phyloP scores from a whole-genome alignment of 2,113 vertebrate species.

The Osmerus mordax region DNA sequence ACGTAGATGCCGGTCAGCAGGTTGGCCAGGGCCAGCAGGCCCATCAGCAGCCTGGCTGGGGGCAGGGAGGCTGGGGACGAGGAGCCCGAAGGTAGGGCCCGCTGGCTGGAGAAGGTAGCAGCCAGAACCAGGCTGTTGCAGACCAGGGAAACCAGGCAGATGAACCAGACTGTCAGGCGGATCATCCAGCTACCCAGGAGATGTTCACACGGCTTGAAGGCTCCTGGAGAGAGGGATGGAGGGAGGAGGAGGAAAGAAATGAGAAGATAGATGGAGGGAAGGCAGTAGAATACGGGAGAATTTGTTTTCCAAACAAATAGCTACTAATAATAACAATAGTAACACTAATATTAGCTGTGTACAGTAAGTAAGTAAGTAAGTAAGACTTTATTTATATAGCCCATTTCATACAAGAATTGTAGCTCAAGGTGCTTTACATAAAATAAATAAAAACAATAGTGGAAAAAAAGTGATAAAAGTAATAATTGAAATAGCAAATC shows the following conservation, averaged over 20 bases:
- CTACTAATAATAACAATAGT: background rate
- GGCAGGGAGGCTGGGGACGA: slow-evolving; percentile 53
- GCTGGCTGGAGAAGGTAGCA: slow-evolving; percentile 77
- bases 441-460: too few relatives aligned
- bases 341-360: background rate
- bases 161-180: slow-evolving; percentile 97
- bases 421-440: too few relatives aligned
- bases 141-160: slow-evolving; percentile 89
- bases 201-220: slow-evolving; percentile 95
- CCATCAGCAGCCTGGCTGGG: slow-evolving; percentile 83
- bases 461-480: too few relatives aligned
- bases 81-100: slow-evolving; percentile 32
- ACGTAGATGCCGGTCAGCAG: slow-evolving; percentile 90
- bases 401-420: too few relatives aligned
- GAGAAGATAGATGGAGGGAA: too few relatives aligned
- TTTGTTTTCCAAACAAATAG: background rate
- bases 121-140: slow-evolving; percentile 90
- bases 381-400: too few relatives aligned
- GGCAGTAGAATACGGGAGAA: background rate
- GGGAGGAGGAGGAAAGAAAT: background rate
- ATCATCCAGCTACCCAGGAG: slow-evolving; percentile 99
- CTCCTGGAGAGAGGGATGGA: slow-evolving; percentile 71
- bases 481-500: too few relatives aligned
- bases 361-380: too few relatives aligned
- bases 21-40: slow-evolving; percentile 88